Evolutionary conservation across 2,113 vertebrate species (phyloP).

Genomic region (Rhadina sibilatrix): DNA sequence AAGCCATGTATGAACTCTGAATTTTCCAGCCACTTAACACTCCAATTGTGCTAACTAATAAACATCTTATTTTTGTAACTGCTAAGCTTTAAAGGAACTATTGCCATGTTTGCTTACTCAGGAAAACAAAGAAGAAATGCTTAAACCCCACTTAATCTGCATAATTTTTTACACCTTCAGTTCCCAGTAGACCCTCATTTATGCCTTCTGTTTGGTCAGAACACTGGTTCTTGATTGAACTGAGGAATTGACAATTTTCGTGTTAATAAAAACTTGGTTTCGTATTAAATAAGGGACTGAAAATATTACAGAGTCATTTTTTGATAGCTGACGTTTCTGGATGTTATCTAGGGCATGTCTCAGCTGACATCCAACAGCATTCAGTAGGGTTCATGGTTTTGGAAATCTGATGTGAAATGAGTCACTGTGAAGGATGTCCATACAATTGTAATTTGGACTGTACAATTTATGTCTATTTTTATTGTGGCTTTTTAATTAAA

Average conservation of each 20-base stretch:
- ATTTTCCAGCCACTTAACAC: not conserved
- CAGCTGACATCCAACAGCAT: not conserved
- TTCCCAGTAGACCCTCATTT: not conserved
- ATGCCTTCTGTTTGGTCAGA: not conserved
- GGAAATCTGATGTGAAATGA: not conserved
- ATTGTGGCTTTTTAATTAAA: not conserved
- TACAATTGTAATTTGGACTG: not conserved
- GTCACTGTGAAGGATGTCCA: not conserved
- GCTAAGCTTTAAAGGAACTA: not conserved
- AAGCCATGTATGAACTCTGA: not conserved
- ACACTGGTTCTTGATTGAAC: not conserved
- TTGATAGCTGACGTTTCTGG: not conserved
- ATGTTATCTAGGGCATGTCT: not conserved
- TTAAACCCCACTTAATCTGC: not conserved
- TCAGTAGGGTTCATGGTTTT: not conserved
- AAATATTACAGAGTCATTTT: not conserved
- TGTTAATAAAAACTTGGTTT: not conserved
- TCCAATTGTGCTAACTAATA: not conserved
- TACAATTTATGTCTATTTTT: not conserved
- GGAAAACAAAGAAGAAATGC: not conserved
- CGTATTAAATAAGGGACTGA: not conserved
- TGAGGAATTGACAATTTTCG: not conserved
- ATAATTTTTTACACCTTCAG: not conserved
- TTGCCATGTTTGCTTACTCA: not conserved
- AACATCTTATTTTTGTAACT: not conserved